Evolutionary conservation across 2,888 invertebrate genomes (phyloP), one percentile per base, ranked within the genome.

Genomic region (Suillia variegata): DNA sequence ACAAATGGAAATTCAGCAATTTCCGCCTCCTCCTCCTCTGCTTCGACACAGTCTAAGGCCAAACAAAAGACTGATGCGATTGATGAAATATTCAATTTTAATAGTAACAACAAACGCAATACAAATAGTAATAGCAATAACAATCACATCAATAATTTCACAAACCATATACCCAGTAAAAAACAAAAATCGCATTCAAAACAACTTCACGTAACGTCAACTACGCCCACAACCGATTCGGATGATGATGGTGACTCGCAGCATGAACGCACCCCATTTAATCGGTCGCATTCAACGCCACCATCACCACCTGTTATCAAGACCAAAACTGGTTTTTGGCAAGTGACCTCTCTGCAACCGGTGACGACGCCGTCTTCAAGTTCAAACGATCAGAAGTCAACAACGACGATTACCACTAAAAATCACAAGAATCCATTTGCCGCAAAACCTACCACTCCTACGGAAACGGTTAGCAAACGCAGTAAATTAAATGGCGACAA

Each of bases 281-380:
- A 70, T 56, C 65, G 66, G 49, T 61, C 70, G 20, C 65, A 70
- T 60, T 70, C 70, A 13, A 80, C 79, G 48, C 78, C 81, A 22
- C 79, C 81, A 20, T 80, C 81, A 51, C 80, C 82, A 51, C 75
- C 78, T 3, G 76, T 78, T 2, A 76, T 81, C 15, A 81, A 82
- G 70, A 78, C 80, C 3, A 82, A 82, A 63, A 76, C 79, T 47
- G 79, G 80, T 18, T 67, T 80, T 34, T 82, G 82, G 75, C 76
- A 82, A 62, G 77, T 82, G 1, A 82, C 82, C 2, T 71, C 71
- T n/a, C 49, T 74, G 21, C 22, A 8, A 18, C 22, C 22, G 2
- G 58, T 54, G 5, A 59, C 60, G 20, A 62, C 62, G 17, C 50
- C 56, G 26, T 63, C 8, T 58, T 59, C 59, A 15, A 63, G 51